phyloP scores from a whole-genome alignment of 23 tunicate genomes.

The Styela clava region DNA sequence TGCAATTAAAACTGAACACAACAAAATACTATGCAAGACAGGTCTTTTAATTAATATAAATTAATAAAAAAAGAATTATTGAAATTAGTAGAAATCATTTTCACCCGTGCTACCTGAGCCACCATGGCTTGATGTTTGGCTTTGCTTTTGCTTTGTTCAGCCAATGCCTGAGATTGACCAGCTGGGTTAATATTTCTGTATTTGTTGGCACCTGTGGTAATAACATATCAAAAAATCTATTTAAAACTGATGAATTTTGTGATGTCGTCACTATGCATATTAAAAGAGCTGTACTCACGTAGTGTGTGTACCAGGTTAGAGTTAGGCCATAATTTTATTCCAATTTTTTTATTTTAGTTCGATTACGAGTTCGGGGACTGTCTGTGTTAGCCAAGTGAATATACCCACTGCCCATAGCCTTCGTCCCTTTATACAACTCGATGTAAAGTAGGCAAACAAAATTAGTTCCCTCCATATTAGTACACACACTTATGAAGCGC shows the following conservation, averaged over 20 bases:
- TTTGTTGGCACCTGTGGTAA: background rate
- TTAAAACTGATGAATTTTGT: background rate
- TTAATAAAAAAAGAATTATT: background rate
- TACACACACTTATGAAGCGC: too few relatives aligned
- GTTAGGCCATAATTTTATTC: background rate
- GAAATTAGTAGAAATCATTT: background rate
- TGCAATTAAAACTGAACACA: background rate
- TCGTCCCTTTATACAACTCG: too few relatives aligned
- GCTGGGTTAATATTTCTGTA: background rate
- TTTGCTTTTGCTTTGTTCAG: slow-evolving; percentile 78
- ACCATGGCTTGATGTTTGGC: slow-evolving; percentile 88
- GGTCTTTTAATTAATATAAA: too few relatives aligned
- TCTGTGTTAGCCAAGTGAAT: too few relatives aligned
- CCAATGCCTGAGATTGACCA: slow-evolving; percentile 35
- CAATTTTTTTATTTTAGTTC: background rate
- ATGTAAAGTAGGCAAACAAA: too few relatives aligned
- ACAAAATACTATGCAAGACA: background rate
- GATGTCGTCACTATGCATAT: too few relatives aligned
- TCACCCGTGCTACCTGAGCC: slow-evolving; percentile 71
- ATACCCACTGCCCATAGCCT: too few relatives aligned
- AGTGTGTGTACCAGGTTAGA: background rate
- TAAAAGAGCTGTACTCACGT: background rate
- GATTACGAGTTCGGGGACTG: too few relatives aligned
- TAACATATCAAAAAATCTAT: background rate
- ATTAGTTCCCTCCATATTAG: too few relatives aligned